phyloP scores from a whole-genome alignment of 2,797 vertebrate species.

The Coregonus suidteri region DNA sequence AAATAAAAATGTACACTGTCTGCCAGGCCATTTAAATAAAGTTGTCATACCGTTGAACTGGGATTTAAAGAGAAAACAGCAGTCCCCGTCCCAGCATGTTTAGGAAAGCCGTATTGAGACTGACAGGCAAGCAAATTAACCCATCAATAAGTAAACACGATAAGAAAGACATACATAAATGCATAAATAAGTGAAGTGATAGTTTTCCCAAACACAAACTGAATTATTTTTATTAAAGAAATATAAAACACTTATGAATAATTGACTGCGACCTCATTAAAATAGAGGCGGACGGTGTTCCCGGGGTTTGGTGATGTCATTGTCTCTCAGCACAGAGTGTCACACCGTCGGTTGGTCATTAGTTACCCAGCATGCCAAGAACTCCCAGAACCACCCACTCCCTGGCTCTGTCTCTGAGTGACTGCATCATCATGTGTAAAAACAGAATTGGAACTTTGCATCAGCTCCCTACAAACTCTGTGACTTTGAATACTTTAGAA shows the following conservation, averaged over 20 bases:
- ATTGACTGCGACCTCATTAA: constrained; percentile 45
- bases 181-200: constrained; percentile 61
- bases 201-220: constrained; percentile 40
- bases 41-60: neutral
- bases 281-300: constrained; percentile 11
- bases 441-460: neutral
- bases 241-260: constrained; percentile 51
- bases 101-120: constrained; percentile 30
- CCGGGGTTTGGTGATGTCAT: neutral
- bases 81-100: neutral
- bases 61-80: neutral
- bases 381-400: constrained; percentile 22
- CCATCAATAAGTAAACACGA: constrained; percentile 68
- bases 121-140: constrained; percentile 54
- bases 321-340: neutral
- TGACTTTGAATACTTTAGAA: neutral
- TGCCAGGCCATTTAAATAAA: constrained; percentile 8
- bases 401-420: constrained; percentile 1
- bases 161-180: constrained; percentile 63
- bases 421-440: neutral
- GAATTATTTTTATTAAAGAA: constrained; percentile 63
- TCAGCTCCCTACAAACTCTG: neutral
- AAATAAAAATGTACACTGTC: constrained; percentile 19
- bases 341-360: constrained; percentile 21
- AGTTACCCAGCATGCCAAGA: constrained; percentile 30